A percentile compares a stretch with the other conserved stretches of the same genome.
Evolutionary conservation across 2,888 invertebrate genomes (phyloP).

Genomic region (Choristoneura rosaceana): DNA sequence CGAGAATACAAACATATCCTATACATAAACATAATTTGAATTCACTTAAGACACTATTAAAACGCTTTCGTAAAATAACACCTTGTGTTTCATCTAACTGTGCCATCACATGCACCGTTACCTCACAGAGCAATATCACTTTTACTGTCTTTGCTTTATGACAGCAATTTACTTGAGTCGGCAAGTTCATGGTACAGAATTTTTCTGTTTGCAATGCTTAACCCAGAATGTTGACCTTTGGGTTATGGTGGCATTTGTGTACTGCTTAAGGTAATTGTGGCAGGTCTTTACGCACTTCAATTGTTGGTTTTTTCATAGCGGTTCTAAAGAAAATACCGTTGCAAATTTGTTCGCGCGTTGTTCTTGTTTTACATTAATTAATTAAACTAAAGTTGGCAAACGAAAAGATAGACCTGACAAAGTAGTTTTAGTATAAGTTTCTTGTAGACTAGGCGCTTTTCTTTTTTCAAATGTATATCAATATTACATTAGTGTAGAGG

Average conservation of each 20-base stretch:
- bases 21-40: neutral
- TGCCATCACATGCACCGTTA: constrained; percentile 31
- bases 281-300: neutral
- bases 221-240: constrained; percentile 24
- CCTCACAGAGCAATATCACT: constrained; percentile 22
- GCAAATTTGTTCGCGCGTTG: too few species aligned
- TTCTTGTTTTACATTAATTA: too few species aligned
- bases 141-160: constrained; percentile 31
- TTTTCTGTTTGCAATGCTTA: constrained; percentile 6
- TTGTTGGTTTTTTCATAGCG: neutral
- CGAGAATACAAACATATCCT: neutral
- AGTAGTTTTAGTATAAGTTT: too few species aligned
- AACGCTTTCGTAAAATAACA: constrained; percentile 16
- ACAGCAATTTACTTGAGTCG: constrained; percentile 32
- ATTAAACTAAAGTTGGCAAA: too few species aligned
- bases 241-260: constrained; percentile 11
- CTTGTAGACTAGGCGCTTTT: too few species aligned
- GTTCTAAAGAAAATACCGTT: neutral
- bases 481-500: too few species aligned
- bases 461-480: too few species aligned
- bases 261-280: neutral
- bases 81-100: constrained; percentile 13
- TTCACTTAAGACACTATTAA: constrained; percentile 29
- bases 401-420: too few species aligned
- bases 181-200: constrained; percentile 9